phyloP scores from a whole-genome alignment of 2,797 vertebrate genomes.

The Astyanax mexicanus region DNA sequence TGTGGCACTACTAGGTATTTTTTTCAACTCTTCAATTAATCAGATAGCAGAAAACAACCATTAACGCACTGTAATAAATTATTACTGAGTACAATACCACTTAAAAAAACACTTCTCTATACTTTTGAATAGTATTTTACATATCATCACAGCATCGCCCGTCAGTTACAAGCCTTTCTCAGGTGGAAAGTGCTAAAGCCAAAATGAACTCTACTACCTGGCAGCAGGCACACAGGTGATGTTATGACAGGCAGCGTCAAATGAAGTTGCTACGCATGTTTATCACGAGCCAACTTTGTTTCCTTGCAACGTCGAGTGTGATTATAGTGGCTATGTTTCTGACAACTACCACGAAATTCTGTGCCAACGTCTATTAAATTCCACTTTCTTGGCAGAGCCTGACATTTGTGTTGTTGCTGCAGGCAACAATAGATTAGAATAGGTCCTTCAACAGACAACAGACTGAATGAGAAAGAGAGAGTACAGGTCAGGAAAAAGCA shows the following conservation, averaged over 20 bases:
- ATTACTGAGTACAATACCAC: too few species aligned
- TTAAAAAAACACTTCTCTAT: too few species aligned
- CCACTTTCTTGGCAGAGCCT: slow-evolving; percentile 25
- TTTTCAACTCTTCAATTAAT: too few species aligned
- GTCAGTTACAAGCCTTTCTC: background rate
- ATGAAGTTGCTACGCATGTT: background rate
- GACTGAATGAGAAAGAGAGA: background rate
- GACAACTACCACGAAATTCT: slow-evolving; percentile 23
- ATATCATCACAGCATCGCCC: background rate
- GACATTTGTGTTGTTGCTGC: slow-evolving; percentile 44
- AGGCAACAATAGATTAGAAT: slow-evolving; percentile 40
- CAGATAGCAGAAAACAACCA: too few species aligned
- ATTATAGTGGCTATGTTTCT: slow-evolving; percentile 28
- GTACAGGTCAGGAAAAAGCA: slow-evolving; percentile 34
- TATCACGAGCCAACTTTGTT: slow-evolving; percentile 23
- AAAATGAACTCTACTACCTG: background rate
- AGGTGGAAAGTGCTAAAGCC: slow-evolving; percentile 10
- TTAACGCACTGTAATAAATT: too few species aligned
- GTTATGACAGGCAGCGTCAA: slow-evolving; percentile 36
- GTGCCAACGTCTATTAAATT: slow-evolving; percentile 39
- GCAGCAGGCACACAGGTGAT: slow-evolving; percentile 20
- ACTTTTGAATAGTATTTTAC: background rate
- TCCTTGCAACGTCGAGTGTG: slow-evolving; percentile 23
- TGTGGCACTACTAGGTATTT: too few species aligned
- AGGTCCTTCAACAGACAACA: background rate